phyloP scores from a whole-genome alignment of 2,113 vertebrate species.

The Isichthys henryi region DNA sequence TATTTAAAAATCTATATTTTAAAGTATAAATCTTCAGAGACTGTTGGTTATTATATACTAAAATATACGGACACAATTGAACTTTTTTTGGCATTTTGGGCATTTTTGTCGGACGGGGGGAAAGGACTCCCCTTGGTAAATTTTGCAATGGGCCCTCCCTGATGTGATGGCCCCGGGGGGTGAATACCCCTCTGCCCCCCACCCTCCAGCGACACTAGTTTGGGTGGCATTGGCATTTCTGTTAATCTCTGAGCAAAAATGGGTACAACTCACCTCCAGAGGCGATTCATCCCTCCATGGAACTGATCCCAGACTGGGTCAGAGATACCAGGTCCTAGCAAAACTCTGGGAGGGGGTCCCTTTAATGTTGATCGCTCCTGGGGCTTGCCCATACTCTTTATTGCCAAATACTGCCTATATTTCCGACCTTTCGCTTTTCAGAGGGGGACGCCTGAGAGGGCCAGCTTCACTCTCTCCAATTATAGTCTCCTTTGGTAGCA shows the following conservation, averaged over 20 bases:
- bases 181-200: not conserved
- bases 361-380: not conserved
- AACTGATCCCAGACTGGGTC: not conserved
- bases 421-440: not conserved
- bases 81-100: not conserved
- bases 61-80: not conserved
- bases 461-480: not conserved
- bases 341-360: too few species aligned
- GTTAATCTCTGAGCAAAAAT: not conserved
- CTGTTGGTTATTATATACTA: not conserved
- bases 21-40: not conserved
- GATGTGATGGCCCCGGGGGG: not conserved
- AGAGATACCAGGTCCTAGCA: not conserved
- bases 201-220: not conserved
- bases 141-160: not conserved
- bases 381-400: not conserved
- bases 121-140: not conserved
- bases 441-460: not conserved
- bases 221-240: not conserved
- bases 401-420: not conserved
- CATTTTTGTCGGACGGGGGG: not conserved
- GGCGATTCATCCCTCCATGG: not conserved
- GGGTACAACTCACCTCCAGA: not conserved
- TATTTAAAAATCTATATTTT: not conserved
- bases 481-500: not conserved